Evolutionary conservation across 2,888 invertebrate species (phyloP).

Genomic region (Anoncus sp.): DNA sequence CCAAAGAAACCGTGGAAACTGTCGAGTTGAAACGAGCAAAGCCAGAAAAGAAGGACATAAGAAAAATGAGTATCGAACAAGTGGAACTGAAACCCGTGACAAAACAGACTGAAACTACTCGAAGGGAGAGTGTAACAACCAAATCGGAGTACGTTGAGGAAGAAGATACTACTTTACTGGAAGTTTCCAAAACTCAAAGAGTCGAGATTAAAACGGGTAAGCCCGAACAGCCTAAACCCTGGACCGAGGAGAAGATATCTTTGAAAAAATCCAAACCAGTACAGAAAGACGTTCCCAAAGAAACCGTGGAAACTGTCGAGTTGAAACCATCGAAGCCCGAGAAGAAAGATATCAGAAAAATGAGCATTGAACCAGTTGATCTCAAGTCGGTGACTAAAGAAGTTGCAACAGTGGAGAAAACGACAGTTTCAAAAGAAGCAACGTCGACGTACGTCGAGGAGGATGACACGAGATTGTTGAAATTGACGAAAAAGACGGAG

Average conservation of each 20-base stretch:
- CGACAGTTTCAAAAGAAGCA: slow-evolving; percentile 35
- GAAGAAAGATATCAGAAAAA: slow-evolving; percentile 65
- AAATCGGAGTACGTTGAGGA: background rate
- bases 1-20: slow-evolving; percentile 73
- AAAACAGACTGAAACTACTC: background rate
- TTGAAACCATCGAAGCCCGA: slow-evolving; percentile 76
- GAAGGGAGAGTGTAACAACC: background rate
- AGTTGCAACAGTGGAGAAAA: slow-evolving; percentile 71
- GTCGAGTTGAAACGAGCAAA: slow-evolving; percentile 76
- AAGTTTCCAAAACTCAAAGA: background rate
- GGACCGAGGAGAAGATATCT: slow-evolving; percentile 79
- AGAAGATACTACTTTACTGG: background rate
- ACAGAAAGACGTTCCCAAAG: slow-evolving; percentile 71
- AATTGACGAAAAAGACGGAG: slow-evolving; percentile 64
- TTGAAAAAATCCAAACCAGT: slow-evolving; percentile 76
- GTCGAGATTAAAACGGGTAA: slow-evolving; percentile 42
- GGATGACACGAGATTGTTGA: slow-evolving; percentile 69
- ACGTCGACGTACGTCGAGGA: slow-evolving; percentile 67
- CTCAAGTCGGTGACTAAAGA: slow-evolving; percentile 83
- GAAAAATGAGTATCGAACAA: slow-evolving; percentile 81
- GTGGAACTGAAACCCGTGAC: background rate
- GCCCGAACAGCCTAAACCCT: slow-evolving; percentile 73
- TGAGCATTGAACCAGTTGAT: slow-evolving; percentile 84
- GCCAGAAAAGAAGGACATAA: slow-evolving; percentile 67
- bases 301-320: slow-evolving; percentile 72